phyloP scores from a whole-genome alignment of 2,113 vertebrate genomes.

The Sceloporus undulatus region DNA sequence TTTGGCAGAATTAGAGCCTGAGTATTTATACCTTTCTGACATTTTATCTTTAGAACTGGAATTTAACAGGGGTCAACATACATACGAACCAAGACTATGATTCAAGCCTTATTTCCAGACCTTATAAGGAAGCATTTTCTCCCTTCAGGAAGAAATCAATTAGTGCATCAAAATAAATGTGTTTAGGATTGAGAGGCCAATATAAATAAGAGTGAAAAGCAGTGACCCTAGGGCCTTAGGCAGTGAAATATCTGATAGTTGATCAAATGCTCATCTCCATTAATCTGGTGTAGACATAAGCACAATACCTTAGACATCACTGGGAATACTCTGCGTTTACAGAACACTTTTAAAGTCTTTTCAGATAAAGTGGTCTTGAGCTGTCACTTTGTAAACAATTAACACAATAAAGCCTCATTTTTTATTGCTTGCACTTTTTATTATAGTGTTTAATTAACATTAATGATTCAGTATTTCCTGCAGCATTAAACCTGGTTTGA shows the following conservation, averaged over 20 bases:
- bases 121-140: neutral
- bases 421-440: slow-evolving; percentile 9
- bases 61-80: neutral
- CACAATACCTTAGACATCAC: slow-evolving; percentile 6
- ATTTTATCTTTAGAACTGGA: slow-evolving; percentile 30
- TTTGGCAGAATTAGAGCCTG: neutral
- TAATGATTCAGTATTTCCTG: slow-evolving; percentile 30
- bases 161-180: neutral
- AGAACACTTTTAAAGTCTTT: neutral
- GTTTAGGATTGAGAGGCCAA: neutral
- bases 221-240: neutral
- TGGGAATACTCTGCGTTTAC: neutral
- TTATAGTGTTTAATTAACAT: slow-evolving; percentile 16
- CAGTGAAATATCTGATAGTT: neutral
- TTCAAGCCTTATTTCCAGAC: neutral
- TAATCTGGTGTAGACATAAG: slow-evolving; percentile 9
- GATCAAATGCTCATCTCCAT: slow-evolving; percentile 2
- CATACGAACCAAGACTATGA: slow-evolving; percentile 9
- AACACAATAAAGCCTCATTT: slow-evolving; percentile 6
- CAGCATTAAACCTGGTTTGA: slow-evolving; percentile 5
- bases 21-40: neutral
- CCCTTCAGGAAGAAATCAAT: slow-evolving; percentile 19
- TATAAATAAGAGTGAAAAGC: neutral
- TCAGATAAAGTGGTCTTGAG: slow-evolving; percentile 6
- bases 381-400: slow-evolving; percentile 22